Conservation (phyloP, 2,797 vertebrate species). For the Garrulus glandarius region DNA sequence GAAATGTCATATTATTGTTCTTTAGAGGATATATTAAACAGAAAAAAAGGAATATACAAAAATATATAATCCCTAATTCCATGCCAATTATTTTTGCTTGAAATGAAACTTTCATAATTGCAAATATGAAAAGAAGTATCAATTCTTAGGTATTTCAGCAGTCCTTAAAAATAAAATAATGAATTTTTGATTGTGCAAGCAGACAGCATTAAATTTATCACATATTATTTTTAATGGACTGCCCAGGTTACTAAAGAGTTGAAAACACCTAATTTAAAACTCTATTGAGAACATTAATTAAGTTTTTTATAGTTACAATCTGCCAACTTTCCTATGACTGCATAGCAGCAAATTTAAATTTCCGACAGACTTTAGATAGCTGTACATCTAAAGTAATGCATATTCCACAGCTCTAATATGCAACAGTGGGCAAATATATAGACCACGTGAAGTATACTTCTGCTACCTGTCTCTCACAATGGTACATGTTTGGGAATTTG, state of each 20-base stretch:
- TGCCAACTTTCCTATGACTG: background rate
- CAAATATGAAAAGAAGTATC: background rate
- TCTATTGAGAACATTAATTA: constrained; percentile 27
- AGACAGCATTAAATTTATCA: constrained; percentile 14
- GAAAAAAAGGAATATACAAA: background rate
- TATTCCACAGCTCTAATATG: background rate
- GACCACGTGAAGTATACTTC: background rate
- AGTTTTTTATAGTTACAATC: background rate
- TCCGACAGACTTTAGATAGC: background rate
- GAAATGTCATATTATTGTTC: background rate
- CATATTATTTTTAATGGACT: constrained; percentile 22
- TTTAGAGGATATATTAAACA: background rate
- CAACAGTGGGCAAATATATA: background rate
- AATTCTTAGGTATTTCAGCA: background rate
- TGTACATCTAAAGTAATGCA: background rate
- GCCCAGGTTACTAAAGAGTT: background rate
- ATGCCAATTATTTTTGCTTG: background rate
- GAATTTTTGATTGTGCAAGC: background rate
- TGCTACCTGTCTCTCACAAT: background rate
- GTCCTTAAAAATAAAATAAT: background rate
- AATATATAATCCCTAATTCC: background rate
- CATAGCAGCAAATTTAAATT: constrained; percentile 29
- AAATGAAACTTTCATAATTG: background rate
- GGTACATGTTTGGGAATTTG: background rate
- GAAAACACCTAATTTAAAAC: constrained; percentile 26